These are phyloP conservation scores for Leucosticte australis DNA, from an alignment of 2,113 vertebrate genomes.

Conservation along the genomic window DNA sequence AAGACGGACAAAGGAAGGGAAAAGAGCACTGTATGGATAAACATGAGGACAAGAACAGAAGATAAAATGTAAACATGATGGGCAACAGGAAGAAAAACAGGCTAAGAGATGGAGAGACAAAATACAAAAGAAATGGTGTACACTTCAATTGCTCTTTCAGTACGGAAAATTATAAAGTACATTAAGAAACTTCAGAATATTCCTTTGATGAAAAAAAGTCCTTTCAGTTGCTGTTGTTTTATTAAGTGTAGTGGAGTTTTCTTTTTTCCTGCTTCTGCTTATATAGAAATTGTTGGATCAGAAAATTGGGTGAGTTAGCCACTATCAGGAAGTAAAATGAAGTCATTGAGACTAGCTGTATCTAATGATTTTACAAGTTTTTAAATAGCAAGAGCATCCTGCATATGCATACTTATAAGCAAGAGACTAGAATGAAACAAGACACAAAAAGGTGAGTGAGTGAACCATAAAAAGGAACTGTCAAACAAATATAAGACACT, in stretches of 20 bases:
- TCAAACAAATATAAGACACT: neutral
- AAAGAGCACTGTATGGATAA: neutral
- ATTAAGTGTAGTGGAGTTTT: neutral
- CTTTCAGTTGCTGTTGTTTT: neutral
- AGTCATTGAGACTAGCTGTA: neutral
- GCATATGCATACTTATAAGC: neutral
- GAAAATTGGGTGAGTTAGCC: neutral
- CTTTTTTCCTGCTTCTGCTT: neutral
- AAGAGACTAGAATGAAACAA: neutral
- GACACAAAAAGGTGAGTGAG: neutral
- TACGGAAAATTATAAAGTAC: neutral
- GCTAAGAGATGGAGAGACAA: neutral
- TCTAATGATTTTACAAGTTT: neutral
- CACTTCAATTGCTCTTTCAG: neutral
- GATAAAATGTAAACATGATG: neutral
- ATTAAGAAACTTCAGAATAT: neutral
- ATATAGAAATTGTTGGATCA: neutral
- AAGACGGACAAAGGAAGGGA: neutral
- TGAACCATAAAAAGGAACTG: neutral
- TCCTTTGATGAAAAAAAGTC: neutral
- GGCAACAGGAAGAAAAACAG: neutral
- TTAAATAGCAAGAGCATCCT: neutral
- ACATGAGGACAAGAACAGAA: neutral
- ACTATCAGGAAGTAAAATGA: neutral
- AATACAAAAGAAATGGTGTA: neutral